Evolutionary conservation across 1,140 invertebrate genomes (phyloP), one percentile per base, ranked within the genome.

Genomic region (Microplitis mediator): DNA sequence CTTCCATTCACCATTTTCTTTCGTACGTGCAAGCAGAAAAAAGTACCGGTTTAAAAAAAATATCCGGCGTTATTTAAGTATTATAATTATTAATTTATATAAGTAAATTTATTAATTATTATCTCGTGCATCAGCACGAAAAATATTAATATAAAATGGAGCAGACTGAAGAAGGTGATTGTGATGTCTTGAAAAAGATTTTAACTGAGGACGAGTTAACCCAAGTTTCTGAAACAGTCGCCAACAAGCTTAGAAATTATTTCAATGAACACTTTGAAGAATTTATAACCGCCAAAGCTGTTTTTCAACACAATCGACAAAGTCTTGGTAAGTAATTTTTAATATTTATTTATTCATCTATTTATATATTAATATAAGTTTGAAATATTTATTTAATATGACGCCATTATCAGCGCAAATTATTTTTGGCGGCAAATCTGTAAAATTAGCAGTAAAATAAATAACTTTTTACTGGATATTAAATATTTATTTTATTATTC

Each of bases 241-340:
- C 79, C 3, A 82, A 87, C 64, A 94, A 93, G 84, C 87, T 94
- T 50, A 89, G 91, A 72, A 78, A 79, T 3, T 90, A 89, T 78
- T 90, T 92, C 71, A 90, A 90, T 45, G 85, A 89, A 72, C 90
- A 90, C 82, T 91, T 92, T 76, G 90, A 92, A 77, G 90, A 92
- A 83, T 91, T 90, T 56, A 87, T 93, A 51, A 92, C 91, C n/a
- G 89, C 90, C 2, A 92, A 92, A 86, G 92, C 91, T 4, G 84
- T 92, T 16, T 89, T 90, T 74, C 91, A 93, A 81, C 90, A 89
- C 35, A 88, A 86, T 68, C 89, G 89, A 79, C 86, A 88, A 68
- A 89, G 88, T 82, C 85, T 90, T 74, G 91, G 92, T 92, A 88
- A 81, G 6, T 45, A 79, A 16, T 65, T n/a, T 35, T 75, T 23